Conservation (phyloP, 2,888 invertebrate genomes). For the Amphipyra tragopoginis region DNA sequence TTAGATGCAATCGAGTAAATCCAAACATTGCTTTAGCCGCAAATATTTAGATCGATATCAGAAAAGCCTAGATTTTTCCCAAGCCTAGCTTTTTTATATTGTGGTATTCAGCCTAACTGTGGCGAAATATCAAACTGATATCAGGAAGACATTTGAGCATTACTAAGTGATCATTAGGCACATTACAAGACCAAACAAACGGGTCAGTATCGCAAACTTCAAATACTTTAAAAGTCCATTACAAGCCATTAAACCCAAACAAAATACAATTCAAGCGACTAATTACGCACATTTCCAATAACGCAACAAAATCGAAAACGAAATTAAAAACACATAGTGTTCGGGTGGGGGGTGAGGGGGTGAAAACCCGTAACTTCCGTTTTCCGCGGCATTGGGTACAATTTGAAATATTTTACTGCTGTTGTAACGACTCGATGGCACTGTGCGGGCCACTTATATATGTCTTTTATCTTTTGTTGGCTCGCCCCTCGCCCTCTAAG, state of each 20-base stretch:
- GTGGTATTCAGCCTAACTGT: too few relatives aligned
- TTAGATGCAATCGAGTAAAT: too few relatives aligned
- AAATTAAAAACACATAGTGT: slow-evolving; percentile 71
- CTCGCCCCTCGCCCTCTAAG: slow-evolving; percentile 81
- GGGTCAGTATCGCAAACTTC: slow-evolving; percentile 8
- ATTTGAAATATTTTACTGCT: slow-evolving; percentile 90
- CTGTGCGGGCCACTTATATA: slow-evolving; percentile 89
- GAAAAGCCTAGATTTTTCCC: too few relatives aligned
- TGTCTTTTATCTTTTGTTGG: slow-evolving; percentile 89
- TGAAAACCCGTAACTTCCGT: slow-evolving; percentile 86
- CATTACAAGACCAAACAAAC: slow-evolving; percentile 17
- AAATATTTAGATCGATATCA: background rate
- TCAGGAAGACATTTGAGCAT: slow-evolving; percentile 28
- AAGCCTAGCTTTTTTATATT: too few relatives aligned
- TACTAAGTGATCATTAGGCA: slow-evolving; percentile 21
- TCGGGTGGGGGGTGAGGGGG: slow-evolving; percentile 58
- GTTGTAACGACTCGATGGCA: slow-evolving; percentile 90
- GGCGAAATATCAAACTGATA: background rate
- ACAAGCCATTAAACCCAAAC: slow-evolving; percentile 27
- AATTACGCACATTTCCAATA: slow-evolving; percentile 55
- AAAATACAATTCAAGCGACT: slow-evolving; percentile 42
- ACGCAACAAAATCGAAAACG: slow-evolving; percentile 67
- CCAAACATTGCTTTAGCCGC: too few relatives aligned
- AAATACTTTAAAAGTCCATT: slow-evolving; percentile 38
- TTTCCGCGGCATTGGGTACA: slow-evolving; percentile 89